Evolutionary conservation across 2,888 invertebrate species (phyloP), one percentile per base, ranked within the genome.

Genomic region (Spilosoma lubricipeda): DNA sequence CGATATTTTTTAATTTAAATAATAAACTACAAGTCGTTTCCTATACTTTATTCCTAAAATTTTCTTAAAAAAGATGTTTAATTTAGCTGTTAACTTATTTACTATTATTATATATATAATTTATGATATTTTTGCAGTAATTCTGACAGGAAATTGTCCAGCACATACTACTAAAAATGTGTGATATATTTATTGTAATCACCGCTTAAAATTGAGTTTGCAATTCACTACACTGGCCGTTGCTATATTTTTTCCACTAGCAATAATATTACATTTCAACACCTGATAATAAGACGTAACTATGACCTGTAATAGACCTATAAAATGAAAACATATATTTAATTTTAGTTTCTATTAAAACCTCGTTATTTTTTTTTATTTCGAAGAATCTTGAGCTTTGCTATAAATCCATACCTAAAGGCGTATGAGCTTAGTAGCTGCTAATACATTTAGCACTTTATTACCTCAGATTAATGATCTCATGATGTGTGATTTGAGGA

Each of bases 31-130:
- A 27, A 59, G 56, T 56, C 73, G 83, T 85, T 88, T 87, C 88
- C 80, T 85, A 87, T 88, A 85, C 78, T 91, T 90, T 91, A 91
- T 92, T 85, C 84, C 81, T 79, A 79, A 72, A 85, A 82, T 84
- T 80, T 79, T 85, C 79, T 83, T 83, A 83, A 73, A 77, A 81
- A 80, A 48, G 20, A 77, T 77, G 84, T 86, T 82, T 75, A 82
- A 80, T 80, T 76, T 83, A 82, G 66, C 74, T 78, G 88, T 73
- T 81, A 88, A 88, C 81, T 84, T 83, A 84, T 89, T 88, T 87
- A 87, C 77, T 81, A 82, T 82, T 77, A 79, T 84, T 77, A 75
- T 77, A 73, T 56, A 48, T 64, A 66, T 71, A 76, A 80, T 83
- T 78, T 79, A 72, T 82, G 68, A 66, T 68, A 64, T 67, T 69